phyloP scores from a whole-genome alignment of 2,797 vertebrate genomes.

The Emys orbicularis region DNA sequence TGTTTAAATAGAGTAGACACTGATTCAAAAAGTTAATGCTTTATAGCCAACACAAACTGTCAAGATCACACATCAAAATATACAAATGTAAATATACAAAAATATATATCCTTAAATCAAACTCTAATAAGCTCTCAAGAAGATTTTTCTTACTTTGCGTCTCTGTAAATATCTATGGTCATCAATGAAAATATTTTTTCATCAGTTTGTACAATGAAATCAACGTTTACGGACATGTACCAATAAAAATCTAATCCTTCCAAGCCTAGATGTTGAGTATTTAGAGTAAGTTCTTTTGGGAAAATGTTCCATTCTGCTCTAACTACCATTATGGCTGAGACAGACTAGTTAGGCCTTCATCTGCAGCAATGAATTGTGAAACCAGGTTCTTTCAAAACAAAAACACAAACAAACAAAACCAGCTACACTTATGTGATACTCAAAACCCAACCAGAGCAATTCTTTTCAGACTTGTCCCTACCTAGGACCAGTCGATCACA shows the following conservation, averaged over 20 bases:
- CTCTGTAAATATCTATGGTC: not conserved
- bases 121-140: not conserved
- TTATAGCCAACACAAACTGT: not conserved
- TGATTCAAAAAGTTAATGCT: not conserved
- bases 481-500: not conserved
- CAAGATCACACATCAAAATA: not conserved
- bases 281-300: not conserved
- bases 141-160: not conserved
- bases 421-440: not conserved
- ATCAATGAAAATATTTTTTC: not conserved
- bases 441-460: not conserved
- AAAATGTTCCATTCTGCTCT: not conserved
- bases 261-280: not conserved
- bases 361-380: not conserved
- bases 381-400: not conserved
- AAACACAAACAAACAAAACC: not conserved
- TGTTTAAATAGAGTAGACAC: not conserved
- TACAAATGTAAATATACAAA: not conserved
- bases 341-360: not conserved
- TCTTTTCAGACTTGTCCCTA: not conserved
- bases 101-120: not conserved
- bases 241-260: not conserved
- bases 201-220: too few relatives aligned
- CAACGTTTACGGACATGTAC: not conserved
- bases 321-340: fast-evolving